phyloP scores from a whole-genome alignment of 2,113 vertebrate species.

The Gracilinanus agilis region DNA sequence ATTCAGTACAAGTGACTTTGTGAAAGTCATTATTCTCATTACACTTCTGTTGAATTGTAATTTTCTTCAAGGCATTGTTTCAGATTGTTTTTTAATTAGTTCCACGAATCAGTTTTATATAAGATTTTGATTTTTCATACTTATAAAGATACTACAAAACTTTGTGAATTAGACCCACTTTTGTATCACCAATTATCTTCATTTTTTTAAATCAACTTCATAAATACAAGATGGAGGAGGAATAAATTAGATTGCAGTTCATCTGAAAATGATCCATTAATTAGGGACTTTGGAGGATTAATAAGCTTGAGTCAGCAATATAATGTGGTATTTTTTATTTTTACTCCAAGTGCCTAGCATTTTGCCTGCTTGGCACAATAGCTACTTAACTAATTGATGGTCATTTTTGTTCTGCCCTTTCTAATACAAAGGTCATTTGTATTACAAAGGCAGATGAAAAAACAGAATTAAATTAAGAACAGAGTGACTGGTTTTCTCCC shows the following conservation, averaged over 20 bases:
- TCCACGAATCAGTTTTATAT: conserved; percentile 43
- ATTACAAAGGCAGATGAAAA: neutral
- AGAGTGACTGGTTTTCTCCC: neutral
- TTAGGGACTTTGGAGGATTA: neutral
- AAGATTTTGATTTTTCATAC: conserved; percentile 57
- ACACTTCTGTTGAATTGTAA: conserved; percentile 60
- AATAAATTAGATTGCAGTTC: neutral
- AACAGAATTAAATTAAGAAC: neutral
- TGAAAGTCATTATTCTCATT: conserved; percentile 53
- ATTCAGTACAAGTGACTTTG: conserved; percentile 24
- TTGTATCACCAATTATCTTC: neutral
- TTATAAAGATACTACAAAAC: neutral
- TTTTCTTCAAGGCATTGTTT: conserved; percentile 52
- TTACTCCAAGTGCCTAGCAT: neutral
- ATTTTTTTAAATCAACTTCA: neutral
- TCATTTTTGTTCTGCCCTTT: neutral
- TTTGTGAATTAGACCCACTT: neutral
- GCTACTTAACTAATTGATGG: neutral
- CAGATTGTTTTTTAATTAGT: conserved; percentile 18
- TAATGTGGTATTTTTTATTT: neutral
- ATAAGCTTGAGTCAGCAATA: neutral
- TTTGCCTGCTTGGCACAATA: neutral
- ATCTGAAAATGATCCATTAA: neutral
- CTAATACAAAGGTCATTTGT: neutral
- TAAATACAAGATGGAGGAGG: neutral